A percentile compares a stretch with the other conserved stretches of the same genome.
These are phyloP conservation scores for Dorcus parallelipipedus DNA, from an alignment of 2,888 invertebrate genomes.

Conservation along the genomic window DNA sequence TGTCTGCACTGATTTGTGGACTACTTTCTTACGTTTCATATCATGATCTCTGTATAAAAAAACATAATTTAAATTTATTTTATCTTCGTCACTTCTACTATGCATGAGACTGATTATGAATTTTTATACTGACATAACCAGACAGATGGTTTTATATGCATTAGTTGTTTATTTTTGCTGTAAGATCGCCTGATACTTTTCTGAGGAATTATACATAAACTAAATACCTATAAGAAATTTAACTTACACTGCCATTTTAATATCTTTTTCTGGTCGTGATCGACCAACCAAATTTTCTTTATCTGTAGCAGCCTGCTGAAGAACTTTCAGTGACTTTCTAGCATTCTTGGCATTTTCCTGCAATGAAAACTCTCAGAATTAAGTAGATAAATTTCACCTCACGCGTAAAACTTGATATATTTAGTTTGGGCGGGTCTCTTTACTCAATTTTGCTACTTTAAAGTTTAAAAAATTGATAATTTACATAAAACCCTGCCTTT, in stretches of 20 bases:
- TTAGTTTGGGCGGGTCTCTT: no score
- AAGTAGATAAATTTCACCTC: no score
- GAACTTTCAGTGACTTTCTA: conserved; percentile 69
- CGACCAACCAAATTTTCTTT: conserved; percentile 76
- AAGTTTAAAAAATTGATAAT: not conserved
- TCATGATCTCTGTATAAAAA: conserved; percentile 35
- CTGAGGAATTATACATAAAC: no score
- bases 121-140: no score
- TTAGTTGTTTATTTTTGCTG: no score
- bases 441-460: no score
- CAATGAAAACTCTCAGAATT: conserved; percentile 3
- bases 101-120: no score
- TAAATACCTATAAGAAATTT: no score
- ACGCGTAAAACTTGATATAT: no score
- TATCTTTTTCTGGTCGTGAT: conserved; percentile 39
- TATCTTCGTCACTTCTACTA: no score
- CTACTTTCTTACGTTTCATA: conserved; percentile 51
- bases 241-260: conserved; percentile 30
- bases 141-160: no score
- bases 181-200: no score
- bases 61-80: not conserved
- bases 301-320: conserved; percentile 69
- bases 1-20: conserved; percentile 62
- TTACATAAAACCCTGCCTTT: not conserved
- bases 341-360: conserved; percentile 59